Base-by-base conservation (phyloP, 2,797 vertebrate genomes). In the Otolemur crassicaudatus region DNA sequence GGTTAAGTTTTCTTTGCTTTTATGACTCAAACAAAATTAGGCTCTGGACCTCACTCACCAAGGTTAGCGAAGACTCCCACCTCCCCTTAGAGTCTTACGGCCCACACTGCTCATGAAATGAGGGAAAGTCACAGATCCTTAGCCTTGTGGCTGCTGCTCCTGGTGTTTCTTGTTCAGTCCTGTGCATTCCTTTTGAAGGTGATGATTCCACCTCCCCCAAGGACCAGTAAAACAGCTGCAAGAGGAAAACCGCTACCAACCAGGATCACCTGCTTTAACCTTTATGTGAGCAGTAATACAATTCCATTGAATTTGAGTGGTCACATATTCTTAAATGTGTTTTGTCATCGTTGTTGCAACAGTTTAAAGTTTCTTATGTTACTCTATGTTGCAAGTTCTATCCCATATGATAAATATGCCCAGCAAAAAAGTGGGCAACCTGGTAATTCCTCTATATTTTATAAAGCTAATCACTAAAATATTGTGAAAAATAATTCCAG, bases 401-500 rank as follows among this genome's bases (percentile, higher is more conserved):
- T 37, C 4, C 23, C 70, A 46, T 25, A 25, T 53, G 58, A 82
- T 34, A 79, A 10, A 53, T 84, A 56, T 8, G 73, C 82, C 22
- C 19, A 58, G 25, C 31, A 92, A 73, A 88, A 84, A 84, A 29
- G 37, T 73, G 29, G 12, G 22, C 13, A 94, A 65, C 0, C 20
- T 75, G 9, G 13, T 75, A 67, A 63, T 77, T 58, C 22, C 83
- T 80, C 27, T 85, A 31, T 82, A 85, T 46, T 79, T 17, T 14
- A 11, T 63, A 82, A 94, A 83, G 40, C 5, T 89, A 76, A 87
- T 83, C 23, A 40, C 58, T 72, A 81, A 31, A 65, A 70, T 85
- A 53, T 69, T n/a, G 13, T 83, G 8, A 60, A 89, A 95, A 93
- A 84, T 94, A 82, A 77, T 75, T 87, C 29, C 60, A 76, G 14